phyloP scores from a whole-genome alignment of 2,888 invertebrate species.

The Bellardia pandia region DNA sequence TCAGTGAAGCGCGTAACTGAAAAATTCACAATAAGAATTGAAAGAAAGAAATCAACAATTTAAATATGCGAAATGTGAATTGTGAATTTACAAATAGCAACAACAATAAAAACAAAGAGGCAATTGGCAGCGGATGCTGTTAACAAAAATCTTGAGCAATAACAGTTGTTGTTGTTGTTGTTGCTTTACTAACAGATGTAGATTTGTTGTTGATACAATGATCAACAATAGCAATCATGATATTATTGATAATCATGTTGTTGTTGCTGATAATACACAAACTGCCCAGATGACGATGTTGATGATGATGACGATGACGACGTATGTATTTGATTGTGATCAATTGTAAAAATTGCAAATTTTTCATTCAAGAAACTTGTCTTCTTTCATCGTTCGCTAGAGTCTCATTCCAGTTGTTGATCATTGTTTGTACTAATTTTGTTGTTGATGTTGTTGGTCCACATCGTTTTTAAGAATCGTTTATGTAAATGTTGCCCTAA shows the following conservation, averaged over 20 bases:
- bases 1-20: constrained; percentile 68
- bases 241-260: constrained; percentile 49
- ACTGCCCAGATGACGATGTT: constrained; percentile 10
- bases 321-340: constrained; percentile 67
- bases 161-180: constrained; percentile 53
- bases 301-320: constrained; percentile 30
- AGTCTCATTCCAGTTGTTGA: constrained; percentile 33
- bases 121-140: constrained; percentile 69
- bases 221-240: constrained; percentile 40
- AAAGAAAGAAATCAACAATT: constrained; percentile 39
- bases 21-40: constrained; percentile 35
- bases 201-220: constrained; percentile 42
- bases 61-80: constrained; percentile 59
- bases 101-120: neutral
- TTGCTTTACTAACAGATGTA: constrained; percentile 50
- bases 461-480: constrained; percentile 55
- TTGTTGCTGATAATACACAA: neutral
- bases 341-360: constrained; percentile 72
- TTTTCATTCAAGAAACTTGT: constrained; percentile 69
- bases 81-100: constrained; percentile 46
- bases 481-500: constrained; percentile 70
- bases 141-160: constrained; percentile 67
- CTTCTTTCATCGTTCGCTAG: neutral
- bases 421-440: neutral
- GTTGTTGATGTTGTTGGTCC: constrained; percentile 15